A percentile compares a stretch with the other conserved stretches of the same genome.
These are phyloP conservation scores for Heliconius hortense DNA, from an alignment of 2,888 invertebrate genomes.

Conservation along the genomic window DNA sequence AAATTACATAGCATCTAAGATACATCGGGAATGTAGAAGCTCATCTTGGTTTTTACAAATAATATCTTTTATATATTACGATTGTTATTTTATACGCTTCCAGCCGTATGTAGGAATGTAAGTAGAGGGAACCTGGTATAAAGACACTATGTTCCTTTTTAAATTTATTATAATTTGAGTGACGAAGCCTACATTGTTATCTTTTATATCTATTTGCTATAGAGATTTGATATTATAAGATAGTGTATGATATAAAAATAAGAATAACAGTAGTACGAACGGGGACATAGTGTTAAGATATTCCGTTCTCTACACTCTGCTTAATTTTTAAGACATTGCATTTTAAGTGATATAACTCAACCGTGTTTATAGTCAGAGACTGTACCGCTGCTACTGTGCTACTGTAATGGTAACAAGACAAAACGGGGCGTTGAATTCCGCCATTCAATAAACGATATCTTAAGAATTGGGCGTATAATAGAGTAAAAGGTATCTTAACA, in stretches of 20 bases:
- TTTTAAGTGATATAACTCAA: too few species aligned
- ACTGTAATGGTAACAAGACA: background rate
- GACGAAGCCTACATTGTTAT: background rate
- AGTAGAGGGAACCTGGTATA: background rate
- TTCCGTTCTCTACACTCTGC: too few species aligned
- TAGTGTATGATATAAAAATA: background rate
- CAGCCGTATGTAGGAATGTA: background rate
- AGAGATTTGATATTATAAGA: background rate
- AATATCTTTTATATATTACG: conserved; percentile 23
- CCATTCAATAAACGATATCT: background rate
- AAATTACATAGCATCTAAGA: conserved; percentile 60
- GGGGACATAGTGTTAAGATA: too few species aligned
- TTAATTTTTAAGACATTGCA: too few species aligned
- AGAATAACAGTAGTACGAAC: too few species aligned
- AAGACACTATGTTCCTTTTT: background rate
- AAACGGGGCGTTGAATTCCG: background rate
- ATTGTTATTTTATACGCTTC: background rate
- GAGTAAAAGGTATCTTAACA: too few species aligned
- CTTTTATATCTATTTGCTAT: background rate
- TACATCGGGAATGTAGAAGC: conserved; percentile 62
- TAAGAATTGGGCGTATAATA: background rate
- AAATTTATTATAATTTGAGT: background rate
- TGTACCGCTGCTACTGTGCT: too few species aligned
- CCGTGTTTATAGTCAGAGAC: too few species aligned
- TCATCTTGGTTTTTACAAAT: conserved; percentile 55